Base-by-base conservation (phyloP, 2,888 invertebrate species). In the Callosobruchus maculatus region DNA sequence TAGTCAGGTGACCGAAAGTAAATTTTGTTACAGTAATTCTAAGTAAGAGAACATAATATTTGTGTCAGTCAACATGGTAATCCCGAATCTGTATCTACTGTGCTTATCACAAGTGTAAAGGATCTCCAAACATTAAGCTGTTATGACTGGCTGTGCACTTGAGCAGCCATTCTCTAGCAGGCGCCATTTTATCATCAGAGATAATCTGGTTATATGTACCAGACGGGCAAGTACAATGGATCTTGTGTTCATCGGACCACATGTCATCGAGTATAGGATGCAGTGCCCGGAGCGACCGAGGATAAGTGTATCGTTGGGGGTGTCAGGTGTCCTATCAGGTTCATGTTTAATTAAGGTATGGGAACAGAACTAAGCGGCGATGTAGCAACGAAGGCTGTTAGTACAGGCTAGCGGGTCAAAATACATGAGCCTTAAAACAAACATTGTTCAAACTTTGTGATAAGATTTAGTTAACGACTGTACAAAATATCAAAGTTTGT, bases 271-370 rank as follows among this genome's bases (percentile, higher is more conserved):
- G 49, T 49, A 49, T 49, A 18, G 49, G 49, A 7, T 49, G 49
- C 49, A 49, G 49, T 49, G 49, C 49, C 49, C 49, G 13, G 49
- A 18, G 49, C 49, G 49, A 5, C 13, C 1, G 49, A 49, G 49
- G 49, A 49, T 49, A 49, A 49, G 49, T 49, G 49, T 49, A 49
- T 49, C 49, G 49, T 49, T n/a, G 68, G 78, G 77, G 77, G 74
- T 72, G 78, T 78, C 77, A 78, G 77, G 78, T 79, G 80, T 77
- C 70, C 73, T 75, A 77, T 77, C 76, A 76, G 78, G 78, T 78
- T 79, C 80, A 76, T 81, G 82, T 81, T 83, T 84, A 84, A 84
- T 84, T 84, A 84, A 83, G 81, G 82, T 81, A 81, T 79, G 80
- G 81, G 49, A 79, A 82, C 77, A 81, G 77, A 82, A 81, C 79